Percentiles rank a stretch among this genome's conserved stretches.
phyloP scores from a whole-genome alignment of 2,797 vertebrate species.

The Enoplosus armatus region DNA sequence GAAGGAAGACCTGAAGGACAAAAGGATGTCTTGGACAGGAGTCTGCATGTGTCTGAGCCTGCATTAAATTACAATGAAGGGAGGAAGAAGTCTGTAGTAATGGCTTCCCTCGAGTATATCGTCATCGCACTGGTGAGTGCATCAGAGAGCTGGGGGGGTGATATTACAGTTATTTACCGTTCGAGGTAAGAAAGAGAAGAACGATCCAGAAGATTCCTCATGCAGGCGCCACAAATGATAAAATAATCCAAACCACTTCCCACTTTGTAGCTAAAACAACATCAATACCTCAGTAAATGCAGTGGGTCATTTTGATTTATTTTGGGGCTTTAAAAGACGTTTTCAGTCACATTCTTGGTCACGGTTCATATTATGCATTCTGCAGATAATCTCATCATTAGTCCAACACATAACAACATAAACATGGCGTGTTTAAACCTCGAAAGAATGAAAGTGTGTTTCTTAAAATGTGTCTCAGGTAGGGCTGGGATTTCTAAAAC shows the following conservation, averaged over 20 bases:
- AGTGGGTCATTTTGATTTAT: neutral
- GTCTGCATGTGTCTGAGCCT: conserved; percentile 31
- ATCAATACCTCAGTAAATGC: neutral
- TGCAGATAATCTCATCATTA: neutral
- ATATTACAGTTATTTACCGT: conserved; percentile 20
- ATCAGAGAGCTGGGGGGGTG: neutral
- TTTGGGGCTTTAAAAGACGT: neutral
- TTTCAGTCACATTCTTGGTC: conserved; percentile 4
- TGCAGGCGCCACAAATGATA: neutral
- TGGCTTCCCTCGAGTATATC: conserved; percentile 39
- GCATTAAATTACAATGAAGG: conserved; percentile 54
- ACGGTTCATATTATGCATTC: neutral
- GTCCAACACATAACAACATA: neutral
- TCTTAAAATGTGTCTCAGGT: neutral
- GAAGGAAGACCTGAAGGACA: neutral
- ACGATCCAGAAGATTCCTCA: neutral
- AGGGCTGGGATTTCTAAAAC: neutral
- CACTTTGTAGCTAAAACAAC: conserved; percentile 4
- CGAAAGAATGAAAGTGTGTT: no score
- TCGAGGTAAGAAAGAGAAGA: neutral
- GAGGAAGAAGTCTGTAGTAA: conserved; percentile 31
- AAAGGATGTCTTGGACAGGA: conserved; percentile 7
- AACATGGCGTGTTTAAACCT: no score
- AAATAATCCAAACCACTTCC: neutral
- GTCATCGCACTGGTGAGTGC: neutral